Base-by-base conservation (phyloP, 1,140 invertebrate species). In the Notospermus geniculatus region DNA sequence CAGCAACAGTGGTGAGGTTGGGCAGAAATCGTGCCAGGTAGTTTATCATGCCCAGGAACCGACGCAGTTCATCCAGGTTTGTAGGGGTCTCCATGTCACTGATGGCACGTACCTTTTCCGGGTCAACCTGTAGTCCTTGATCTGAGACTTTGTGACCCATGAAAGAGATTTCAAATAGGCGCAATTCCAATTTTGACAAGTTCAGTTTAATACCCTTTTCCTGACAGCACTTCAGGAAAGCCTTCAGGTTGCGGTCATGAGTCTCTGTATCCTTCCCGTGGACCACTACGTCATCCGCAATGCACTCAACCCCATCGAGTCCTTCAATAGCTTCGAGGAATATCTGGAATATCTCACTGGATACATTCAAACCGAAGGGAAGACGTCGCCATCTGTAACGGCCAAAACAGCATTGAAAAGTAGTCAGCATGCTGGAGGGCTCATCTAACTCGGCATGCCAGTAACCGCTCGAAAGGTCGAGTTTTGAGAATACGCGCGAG, bases 121-220 rank as follows among this genome's bases (percentile, higher is more conserved):
- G 69, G 64, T 80, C 76, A 25, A 70, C 60, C 43, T 64, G 53
- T 23, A 83, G 67, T 4, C 82, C 80, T 19, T 76, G 57, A 30
- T 60, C 57, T 23, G 67, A 62, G n/a, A 83, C 58, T 15, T 74
- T 68, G 15, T 77, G 62, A 2, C 59, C 36, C 50, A 66, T 58
- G 41, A 57, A 66, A 15, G 39, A 27, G 22, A 66, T 27, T 17
- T 54, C 59, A 28, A n/a, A 4, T 29, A 22, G 5, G 25, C 25
- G 22, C 17, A 54, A 41, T 32, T 52, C 17, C 15, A 65, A 54
- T 64, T 81, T 83, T 9, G 64, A 65, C 41, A 54, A 55, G 68
- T 83, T 82, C 59, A 83, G 70, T 45, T 68, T 73, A 29, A 83
- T 67, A 66, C 75, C 70, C 54, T 68, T 63, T 61, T 77, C 50